Evolutionary conservation across 2,113 vertebrate genomes (phyloP), one percentile per base, ranked within the genome.

Genomic region (Silurus glanis): DNA sequence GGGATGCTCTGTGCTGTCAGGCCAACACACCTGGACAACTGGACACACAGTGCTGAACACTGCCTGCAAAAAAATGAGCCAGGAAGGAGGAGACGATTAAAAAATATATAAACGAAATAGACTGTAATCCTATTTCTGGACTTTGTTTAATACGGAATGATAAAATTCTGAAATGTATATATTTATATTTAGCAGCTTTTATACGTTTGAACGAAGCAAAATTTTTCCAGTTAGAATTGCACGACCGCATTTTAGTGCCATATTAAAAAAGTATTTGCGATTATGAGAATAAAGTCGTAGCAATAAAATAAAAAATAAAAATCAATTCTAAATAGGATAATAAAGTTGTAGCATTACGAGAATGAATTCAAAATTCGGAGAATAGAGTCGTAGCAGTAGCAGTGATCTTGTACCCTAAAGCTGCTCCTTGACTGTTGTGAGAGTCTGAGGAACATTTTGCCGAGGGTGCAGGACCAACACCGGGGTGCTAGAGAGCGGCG

Each of bases 1-100:
- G 67, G 81, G 78, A 69, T 82, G 85, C 85, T 81, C 78, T 82
- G 72, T 87, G 80, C 81, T 92, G 92, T 92, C 91, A 92, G 88
- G 86, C 86, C 62, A 79, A 85, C 84, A 84, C n/a, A 90, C 88
- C 90, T 91, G 82, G 83, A 92, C 91, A 91, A 89, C 91, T 92
- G 90, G 88, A 91, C 91, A 92, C 91, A 87, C 91, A 87, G 89
- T 79, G 56, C 62, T 84, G 28, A 59, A 75, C 37, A 10, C 61
- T 82, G 16, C 21, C n/a, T 25, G 14, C 6, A 58, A 14, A 82
- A 37, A 66, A 66, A 82, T 17, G 1, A 25, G 12, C 9, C 21
- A 62, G 80, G 25, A 59, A 45, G 3, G 10, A 59, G 25, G 9
- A 2, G 14, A 78, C 9, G 14, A 25, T 56, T 37, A 28, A 37